phyloP scores from a whole-genome alignment of 2,888 invertebrate species.

The Metacarcinus magister region DNA sequence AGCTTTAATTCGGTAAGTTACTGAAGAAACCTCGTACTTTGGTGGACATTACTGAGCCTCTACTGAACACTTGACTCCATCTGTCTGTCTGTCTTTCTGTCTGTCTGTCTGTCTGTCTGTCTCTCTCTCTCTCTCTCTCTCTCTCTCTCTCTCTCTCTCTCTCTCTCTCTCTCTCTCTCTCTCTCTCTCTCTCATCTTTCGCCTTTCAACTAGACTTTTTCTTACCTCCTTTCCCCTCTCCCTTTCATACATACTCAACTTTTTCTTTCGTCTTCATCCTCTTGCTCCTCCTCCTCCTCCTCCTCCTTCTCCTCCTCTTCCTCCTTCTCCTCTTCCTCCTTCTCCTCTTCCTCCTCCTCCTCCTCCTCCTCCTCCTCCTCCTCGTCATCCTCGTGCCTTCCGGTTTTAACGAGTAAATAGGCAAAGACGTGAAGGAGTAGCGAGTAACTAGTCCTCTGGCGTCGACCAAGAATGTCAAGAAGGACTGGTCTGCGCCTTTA shows the following conservation, averaged over 20 bases:
- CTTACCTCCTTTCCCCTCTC: not conserved
- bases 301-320: not conserved
- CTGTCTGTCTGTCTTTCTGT: not conserved
- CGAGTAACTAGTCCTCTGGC: not conserved
- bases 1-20: not conserved
- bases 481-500: not conserved
- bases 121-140: not conserved
- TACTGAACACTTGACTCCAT: not conserved
- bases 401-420: not conserved
- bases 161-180: constrained; percentile 46
- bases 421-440: not conserved
- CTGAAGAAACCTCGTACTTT: not conserved
- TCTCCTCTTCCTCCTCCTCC: not conserved
- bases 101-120: not conserved
- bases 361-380: not conserved
- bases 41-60: not conserved
- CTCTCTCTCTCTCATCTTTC: not conserved
- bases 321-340: not conserved
- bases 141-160: constrained; percentile 26
- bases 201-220: not conserved
- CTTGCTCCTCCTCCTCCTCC: too few relatives aligned
- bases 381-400: not conserved
- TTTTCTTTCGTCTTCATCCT: not conserved
- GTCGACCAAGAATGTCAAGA: not conserved
- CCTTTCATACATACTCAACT: not conserved